Percentiles rank a stretch among this genome's conserved stretches.
phyloP scores from a whole-genome alignment of 23 tunicate species.

The Styela clava region DNA sequence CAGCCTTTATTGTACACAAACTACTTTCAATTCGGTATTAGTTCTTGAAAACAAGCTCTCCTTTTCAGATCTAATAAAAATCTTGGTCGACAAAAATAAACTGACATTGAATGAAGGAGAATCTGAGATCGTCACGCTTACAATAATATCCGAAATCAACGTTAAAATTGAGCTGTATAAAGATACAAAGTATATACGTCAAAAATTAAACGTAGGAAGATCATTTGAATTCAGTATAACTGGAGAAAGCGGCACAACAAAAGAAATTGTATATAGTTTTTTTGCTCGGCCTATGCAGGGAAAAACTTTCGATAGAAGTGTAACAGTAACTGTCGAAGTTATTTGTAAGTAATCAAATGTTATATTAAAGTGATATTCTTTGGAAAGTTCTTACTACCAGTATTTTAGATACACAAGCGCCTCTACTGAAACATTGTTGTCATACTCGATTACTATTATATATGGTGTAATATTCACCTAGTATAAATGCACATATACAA shows the following conservation, averaged over 20 bases:
- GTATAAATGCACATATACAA: too few relatives aligned
- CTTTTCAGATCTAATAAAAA: neutral
- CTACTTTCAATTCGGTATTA: too few relatives aligned
- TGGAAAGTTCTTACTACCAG: too few relatives aligned
- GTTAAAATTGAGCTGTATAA: neutral
- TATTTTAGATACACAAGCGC: too few relatives aligned
- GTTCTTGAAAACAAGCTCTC: too few relatives aligned
- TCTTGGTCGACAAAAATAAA: neutral
- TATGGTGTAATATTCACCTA: too few relatives aligned
- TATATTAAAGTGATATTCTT: too few relatives aligned
- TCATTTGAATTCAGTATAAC: neutral
- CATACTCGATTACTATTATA: too few relatives aligned
- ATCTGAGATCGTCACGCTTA: neutral
- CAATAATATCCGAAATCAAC: neutral
- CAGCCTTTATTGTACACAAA: too few relatives aligned
- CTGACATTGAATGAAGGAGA: neutral
- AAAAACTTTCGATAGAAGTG: neutral
- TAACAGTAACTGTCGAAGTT: neutral
- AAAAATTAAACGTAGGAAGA: neutral
- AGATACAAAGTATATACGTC: neutral
- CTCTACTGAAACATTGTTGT: too few relatives aligned
- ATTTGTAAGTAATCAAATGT: neutral
- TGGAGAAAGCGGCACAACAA: neutral
- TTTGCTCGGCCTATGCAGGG: neutral
- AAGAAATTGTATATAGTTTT: neutral